Conservation (phyloP, 2,888 invertebrate species). For the Glaucopsyche alexis region DNA sequence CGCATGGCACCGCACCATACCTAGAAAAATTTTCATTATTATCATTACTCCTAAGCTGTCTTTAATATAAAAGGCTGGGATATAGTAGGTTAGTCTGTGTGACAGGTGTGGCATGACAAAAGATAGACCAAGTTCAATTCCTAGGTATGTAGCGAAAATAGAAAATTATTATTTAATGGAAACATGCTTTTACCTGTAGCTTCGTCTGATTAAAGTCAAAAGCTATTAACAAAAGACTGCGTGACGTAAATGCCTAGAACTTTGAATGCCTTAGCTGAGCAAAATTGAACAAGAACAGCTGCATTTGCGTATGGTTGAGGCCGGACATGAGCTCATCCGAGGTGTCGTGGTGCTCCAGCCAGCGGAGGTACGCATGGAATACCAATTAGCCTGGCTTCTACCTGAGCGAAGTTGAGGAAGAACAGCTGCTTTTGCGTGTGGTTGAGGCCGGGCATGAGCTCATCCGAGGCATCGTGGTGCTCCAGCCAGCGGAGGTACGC, state of each 20-base stretch:
- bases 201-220: too few relatives aligned
- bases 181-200: too few relatives aligned
- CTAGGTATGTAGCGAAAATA: too few relatives aligned
- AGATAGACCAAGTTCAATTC: too few relatives aligned
- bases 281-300: conserved; percentile 94
- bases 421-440: conserved; percentile 90
- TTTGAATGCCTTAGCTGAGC: too few relatives aligned
- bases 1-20: conserved; percentile 91
- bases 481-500: conserved; percentile 90
- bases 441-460: conserved; percentile 86
- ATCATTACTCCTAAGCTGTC: not conserved
- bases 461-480: conserved; percentile 79
- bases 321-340: conserved; percentile 84
- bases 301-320: conserved; percentile 87
- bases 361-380: conserved; percentile 90
- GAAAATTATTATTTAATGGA: too few relatives aligned
- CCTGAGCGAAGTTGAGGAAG: conserved; percentile 94
- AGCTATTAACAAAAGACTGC: too few relatives aligned
- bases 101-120: too few relatives aligned
- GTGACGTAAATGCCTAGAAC: too few relatives aligned
- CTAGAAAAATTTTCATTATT: conserved; percentile 49
- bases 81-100: too few relatives aligned
- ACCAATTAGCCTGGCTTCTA: conserved; percentile 63
- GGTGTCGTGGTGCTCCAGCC: conserved; percentile 83
- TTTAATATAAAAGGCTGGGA: too few relatives aligned